Conservation (phyloP, 2,113 vertebrate genomes). For the Mobula birostris region DNA sequence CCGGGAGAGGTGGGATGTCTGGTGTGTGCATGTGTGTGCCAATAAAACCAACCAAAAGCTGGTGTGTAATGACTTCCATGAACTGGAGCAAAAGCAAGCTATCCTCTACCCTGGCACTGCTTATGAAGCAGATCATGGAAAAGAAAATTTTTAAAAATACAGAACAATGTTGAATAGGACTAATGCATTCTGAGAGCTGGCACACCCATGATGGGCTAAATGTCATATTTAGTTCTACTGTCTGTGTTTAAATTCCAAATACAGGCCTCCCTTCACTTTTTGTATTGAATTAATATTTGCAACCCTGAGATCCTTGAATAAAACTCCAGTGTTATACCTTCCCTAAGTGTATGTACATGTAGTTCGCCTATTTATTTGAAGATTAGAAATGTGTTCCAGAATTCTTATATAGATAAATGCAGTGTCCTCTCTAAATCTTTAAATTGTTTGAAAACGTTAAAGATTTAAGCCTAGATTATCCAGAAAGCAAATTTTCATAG, state of each 20-base stretch:
- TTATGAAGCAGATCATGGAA: neutral
- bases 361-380: neutral
- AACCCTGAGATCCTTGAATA: neutral
- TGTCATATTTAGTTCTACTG: neutral
- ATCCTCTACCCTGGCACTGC: no score
- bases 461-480: neutral
- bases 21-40: no score
- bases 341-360: neutral
- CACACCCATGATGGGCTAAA: neutral
- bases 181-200: neutral
- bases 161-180: neutral
- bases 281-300: neutral
- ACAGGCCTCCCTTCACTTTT: neutral
- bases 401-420: neutral
- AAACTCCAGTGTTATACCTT: neutral
- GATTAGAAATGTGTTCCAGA: neutral
- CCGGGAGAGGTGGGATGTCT: no score
- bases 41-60: no score
- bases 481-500: neutral
- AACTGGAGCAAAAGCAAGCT: no score
- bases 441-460: neutral
- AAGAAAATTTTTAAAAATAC: neutral
- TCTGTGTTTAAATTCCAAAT: neutral
- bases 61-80: no score
- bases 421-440: neutral